Evolutionary conservation across 1,140 invertebrate species (phyloP).

Genomic region (Drosophila navojoa): DNA sequence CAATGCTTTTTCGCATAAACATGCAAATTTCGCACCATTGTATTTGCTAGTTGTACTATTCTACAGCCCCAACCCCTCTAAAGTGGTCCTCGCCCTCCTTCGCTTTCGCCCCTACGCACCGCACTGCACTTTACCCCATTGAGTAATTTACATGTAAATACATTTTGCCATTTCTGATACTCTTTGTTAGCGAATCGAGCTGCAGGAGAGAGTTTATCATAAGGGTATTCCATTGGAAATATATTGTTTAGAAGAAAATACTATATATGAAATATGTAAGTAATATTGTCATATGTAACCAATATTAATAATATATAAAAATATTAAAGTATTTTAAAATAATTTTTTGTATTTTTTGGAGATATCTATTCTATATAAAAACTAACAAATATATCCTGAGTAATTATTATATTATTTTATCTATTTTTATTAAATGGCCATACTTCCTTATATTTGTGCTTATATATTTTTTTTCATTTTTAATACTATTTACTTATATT

Average conservation of each 20-base stretch:
- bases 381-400: too few relatives aligned
- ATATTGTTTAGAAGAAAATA: not conserved
- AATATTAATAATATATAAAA: too few relatives aligned
- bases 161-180: slow-evolving; percentile 37
- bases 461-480: too few relatives aligned
- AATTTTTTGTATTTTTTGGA: too few relatives aligned
- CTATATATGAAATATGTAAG: not conserved
- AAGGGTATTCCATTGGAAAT: not conserved
- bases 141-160: slow-evolving; percentile 79
- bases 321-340: too few relatives aligned
- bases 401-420: too few relatives aligned
- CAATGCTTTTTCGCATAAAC: slow-evolving; percentile 76
- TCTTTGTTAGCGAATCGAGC: slow-evolving; percentile 26
- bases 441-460: too few relatives aligned
- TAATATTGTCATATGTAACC: not conserved
- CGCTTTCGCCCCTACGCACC: not conserved
- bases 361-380: too few relatives aligned
- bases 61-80: not conserved
- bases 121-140: slow-evolving; percentile 62
- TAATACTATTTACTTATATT: too few relatives aligned
- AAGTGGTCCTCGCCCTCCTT: too few relatives aligned
- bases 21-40: slow-evolving; percentile 72
- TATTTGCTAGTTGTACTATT: slow-evolving; percentile 12
- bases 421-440: too few relatives aligned
- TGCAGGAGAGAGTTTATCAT: not conserved